Evolutionary conservation across 2,113 vertebrate genomes (phyloP).

Genomic region (Marmota monax): DNA sequence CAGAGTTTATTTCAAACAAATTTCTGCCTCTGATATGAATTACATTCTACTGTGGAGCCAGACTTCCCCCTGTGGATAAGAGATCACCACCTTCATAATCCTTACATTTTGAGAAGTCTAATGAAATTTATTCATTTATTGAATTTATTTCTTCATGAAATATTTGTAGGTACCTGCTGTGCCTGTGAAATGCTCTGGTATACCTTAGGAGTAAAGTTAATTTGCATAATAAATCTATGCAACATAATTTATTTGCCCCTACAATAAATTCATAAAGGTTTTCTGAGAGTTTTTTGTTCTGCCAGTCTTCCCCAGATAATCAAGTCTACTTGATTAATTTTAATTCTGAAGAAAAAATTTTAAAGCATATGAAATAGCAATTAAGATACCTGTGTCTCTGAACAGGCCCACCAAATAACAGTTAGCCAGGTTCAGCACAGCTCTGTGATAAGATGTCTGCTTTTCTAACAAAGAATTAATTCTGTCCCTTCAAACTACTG

Average conservation of each 20-base stretch:
- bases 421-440: background rate
- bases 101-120: background rate
- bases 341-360: conserved; percentile 60
- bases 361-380: conserved; percentile 59
- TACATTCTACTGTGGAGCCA: background rate
- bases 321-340: conserved; percentile 54
- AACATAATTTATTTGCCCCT: conserved; percentile 25
- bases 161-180: conserved; percentile 16
- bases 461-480: conserved; percentile 62
- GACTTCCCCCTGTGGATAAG: background rate
- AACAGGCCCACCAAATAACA: background rate
- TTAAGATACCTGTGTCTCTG: conserved; percentile 27
- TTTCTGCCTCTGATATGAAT: background rate
- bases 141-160: conserved; percentile 49
- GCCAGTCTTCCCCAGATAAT: background rate
- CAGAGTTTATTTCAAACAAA: background rate
- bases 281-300: background rate
- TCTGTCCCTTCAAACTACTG: conserved; percentile 5
- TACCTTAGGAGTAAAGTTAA: conserved; percentile 37
- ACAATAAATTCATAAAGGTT: conserved; percentile 40
- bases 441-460: background rate
- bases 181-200: background rate
- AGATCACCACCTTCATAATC: background rate
- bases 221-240: conserved; percentile 43
- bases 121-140: conserved; percentile 14